These are phyloP conservation scores for Spermophilus dauricus DNA, from an alignment of 2,113 vertebrate genomes.

Conservation along the genomic window DNA sequence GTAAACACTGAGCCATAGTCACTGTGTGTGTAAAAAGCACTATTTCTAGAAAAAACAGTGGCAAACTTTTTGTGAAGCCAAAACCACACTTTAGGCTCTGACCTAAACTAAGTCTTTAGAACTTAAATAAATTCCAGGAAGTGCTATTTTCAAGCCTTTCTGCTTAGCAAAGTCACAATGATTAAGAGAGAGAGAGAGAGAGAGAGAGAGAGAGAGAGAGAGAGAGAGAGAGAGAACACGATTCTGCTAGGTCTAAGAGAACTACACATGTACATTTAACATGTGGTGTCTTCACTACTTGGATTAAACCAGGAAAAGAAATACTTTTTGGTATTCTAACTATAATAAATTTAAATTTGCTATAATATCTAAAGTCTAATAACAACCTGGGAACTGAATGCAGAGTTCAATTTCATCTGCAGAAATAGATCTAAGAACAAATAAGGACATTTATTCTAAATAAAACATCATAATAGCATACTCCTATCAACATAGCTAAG, in stretches of 20 bases:
- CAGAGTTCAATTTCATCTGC: background rate
- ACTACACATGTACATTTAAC: background rate
- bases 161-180: constrained; percentile 38
- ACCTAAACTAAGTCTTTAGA: background rate
- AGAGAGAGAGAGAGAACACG: background rate
- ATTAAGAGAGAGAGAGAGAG: background rate
- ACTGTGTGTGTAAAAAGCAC: background rate
- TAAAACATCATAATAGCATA: background rate
- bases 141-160: constrained; percentile 24
- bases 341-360: background rate
- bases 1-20: background rate
- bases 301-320: background rate
- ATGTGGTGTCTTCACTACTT: background rate
- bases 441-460: constrained; percentile 15
- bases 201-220: too few species aligned
- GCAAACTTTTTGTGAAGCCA: background rate
- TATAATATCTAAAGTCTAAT: background rate
- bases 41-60: background rate
- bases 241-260: background rate
- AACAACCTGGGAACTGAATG: background rate
- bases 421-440: background rate
- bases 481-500: background rate
- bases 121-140: constrained; percentile 27
- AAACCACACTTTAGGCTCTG: background rate
- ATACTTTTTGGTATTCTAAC: background rate